phyloP scores from a whole-genome alignment of 2,113 vertebrate species.

The Varanus komodoensis region DNA sequence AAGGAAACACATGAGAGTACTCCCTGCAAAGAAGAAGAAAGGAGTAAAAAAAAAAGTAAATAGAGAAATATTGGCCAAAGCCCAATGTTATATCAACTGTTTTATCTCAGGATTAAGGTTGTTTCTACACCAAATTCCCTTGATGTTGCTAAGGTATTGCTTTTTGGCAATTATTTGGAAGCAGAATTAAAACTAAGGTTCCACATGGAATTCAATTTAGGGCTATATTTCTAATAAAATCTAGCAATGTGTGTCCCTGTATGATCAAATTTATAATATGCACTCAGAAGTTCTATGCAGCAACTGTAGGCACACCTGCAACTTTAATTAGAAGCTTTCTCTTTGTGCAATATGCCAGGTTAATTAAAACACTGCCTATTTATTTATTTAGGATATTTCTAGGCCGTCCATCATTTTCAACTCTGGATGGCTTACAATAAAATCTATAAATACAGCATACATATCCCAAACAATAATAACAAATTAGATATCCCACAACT shows the following conservation, averaged over 20 bases:
- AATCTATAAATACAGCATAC: too few relatives aligned
- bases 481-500: too few relatives aligned
- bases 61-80: not conserved
- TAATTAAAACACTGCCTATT: not conserved
- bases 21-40: not conserved
- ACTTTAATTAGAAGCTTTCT: not conserved
- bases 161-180: not conserved
- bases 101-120: not conserved
- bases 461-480: too few relatives aligned
- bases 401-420: too few relatives aligned
- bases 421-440: too few relatives aligned
- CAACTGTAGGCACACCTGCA: not conserved
- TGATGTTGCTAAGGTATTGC: not conserved
- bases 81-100: fast-evolving
- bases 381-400: too few relatives aligned
- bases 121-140: not conserved
- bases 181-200: not conserved
- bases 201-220: not conserved
- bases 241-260: not conserved
- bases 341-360: not conserved
- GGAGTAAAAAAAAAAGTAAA: not conserved
- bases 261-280: not conserved
- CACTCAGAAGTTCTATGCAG: not conserved
- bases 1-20: slow-evolving; percentile 2
- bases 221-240: not conserved